Percentiles rank a stretch among this genome's conserved stretches.
These are phyloP conservation scores for Pogonomyrmex californicus DNA, from an alignment of 1,140 invertebrate genomes.

Conservation along the genomic window DNA sequence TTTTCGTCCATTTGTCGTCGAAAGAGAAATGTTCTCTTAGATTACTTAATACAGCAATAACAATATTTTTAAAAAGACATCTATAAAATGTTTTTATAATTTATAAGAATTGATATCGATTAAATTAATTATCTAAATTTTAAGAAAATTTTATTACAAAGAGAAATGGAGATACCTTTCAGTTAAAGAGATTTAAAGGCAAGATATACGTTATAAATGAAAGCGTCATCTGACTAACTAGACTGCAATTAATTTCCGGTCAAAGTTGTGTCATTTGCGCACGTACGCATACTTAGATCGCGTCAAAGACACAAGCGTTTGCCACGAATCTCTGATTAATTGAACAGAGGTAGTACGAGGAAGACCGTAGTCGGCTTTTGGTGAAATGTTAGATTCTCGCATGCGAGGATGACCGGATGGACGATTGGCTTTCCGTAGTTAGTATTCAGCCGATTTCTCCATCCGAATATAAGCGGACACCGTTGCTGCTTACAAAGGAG, in stretches of 20 bases:
- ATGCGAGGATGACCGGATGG: slow-evolving; percentile 17
- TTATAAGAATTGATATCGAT: background rate
- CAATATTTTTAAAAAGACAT: background rate
- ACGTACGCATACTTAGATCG: slow-evolving; percentile 11
- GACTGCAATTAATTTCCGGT: slow-evolving; percentile 3
- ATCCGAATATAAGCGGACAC: slow-evolving; percentile 22
- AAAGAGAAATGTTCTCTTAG: background rate
- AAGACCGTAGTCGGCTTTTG: slow-evolving; percentile 24
- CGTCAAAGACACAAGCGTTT: slow-evolving; percentile 63
- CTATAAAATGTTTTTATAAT: background rate
- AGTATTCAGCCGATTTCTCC: slow-evolving; percentile 63
- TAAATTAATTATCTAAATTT: background rate
- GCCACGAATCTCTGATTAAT: background rate
- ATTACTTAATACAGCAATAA: background rate
- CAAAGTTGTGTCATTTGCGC: background rate
- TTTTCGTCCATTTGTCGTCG: background rate
- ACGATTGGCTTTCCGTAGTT: slow-evolving; percentile 70
- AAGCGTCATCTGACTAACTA: background rate
- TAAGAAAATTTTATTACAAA: background rate
- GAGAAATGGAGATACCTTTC: background rate
- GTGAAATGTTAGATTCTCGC: slow-evolving; percentile 36
- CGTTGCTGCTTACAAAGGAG: slow-evolving; percentile 44
- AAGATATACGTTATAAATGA: background rate
- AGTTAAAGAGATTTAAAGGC: background rate
- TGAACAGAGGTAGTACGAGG: slow-evolving; percentile 32